Evolutionary conservation across 2,113 vertebrate genomes (phyloP).

Genomic region (Heterotis niloticus): DNA sequence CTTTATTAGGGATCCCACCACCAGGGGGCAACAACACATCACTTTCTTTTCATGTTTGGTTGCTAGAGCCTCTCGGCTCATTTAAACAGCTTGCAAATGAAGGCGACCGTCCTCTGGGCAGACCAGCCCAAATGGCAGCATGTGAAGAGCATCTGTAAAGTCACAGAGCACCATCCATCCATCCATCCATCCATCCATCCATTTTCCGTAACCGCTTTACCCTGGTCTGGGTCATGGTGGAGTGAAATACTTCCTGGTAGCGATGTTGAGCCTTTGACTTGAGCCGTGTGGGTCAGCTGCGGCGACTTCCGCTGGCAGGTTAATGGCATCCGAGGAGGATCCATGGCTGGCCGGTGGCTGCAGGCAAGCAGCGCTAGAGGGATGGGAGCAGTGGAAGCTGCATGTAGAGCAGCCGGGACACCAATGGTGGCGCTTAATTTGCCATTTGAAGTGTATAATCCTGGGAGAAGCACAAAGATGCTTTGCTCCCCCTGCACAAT

Average conservation of each 20-base stretch:
- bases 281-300: conserved; percentile 22
- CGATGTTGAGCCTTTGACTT: background rate
- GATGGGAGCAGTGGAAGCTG: background rate
- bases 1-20: conserved; percentile 1
- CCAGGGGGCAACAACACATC: conserved; percentile 24
- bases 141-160: too few species aligned
- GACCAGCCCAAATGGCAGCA: too few species aligned
- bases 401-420: conserved; percentile 25
- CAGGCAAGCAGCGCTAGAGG: too few species aligned
- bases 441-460: conserved; percentile 45
- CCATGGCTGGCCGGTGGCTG: background rate
- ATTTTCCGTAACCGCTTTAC: too few species aligned
- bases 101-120: too few species aligned
- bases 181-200: too few species aligned
- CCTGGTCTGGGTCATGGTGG: too few species aligned
- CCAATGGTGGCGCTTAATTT: conserved; percentile 37
- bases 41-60: too few species aligned
- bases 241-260: conserved; percentile 21
- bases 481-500: conserved; percentile 35
- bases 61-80: too few species aligned
- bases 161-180: too few species aligned
- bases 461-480: conserved; percentile 40
- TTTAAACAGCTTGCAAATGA: too few species aligned
- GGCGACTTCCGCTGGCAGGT: conserved; percentile 27
- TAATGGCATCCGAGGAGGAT: conserved; percentile 20